Base-by-base conservation (phyloP, 2,797 vertebrate genomes). In the Neostethus bicornis region DNA sequence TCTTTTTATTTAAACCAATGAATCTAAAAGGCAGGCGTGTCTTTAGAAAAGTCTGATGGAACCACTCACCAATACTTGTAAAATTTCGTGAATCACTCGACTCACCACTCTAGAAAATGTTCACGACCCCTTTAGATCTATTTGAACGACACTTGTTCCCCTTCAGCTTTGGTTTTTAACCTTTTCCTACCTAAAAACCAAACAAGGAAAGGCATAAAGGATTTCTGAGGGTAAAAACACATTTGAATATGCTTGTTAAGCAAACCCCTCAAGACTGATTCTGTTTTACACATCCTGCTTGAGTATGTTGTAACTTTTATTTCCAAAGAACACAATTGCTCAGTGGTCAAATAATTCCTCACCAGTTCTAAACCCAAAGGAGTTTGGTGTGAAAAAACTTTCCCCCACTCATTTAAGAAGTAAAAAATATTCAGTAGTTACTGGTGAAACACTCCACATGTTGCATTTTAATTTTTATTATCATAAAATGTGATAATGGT, bases 1-100 rank as follows among this genome's bases (percentile, higher is more conserved):
- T 35, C 42, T 41, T 69, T 29, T 47, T 4, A 32, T 46, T 13
- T 32, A 54, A 13, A 6, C 16, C 2, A 21, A 52, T 55, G 26
- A 31, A 50, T 53, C n/a, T 24, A n/a, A 20, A 5, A 23, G n/a
- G 8, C 31, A 29, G 8, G 23, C 38, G 5, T 34, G 7, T 49
- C 11, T 3, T 38, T 39, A 5, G 45, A 25, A 41, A 20, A 41
- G 10, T 32, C 14, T 49, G 19, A 46, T 31, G 13, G 17, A 21
- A 3, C 26, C 45, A 19, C n/a, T 1, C 41, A 20, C 24, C 21
- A 2, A 23, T 35, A 35, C 14, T 35, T 5, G 14, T 13, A 1
- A 5, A n/a, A 17, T 1, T 10, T 16, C 19, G 16, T 21, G 11
- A 41, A 9, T 38, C 12, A 13, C 42, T 21, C 7, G 20, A 19